A percentile compares a stretch with the other conserved stretches of the same genome.
phyloP scores from a whole-genome alignment of 2,797 vertebrate genomes.

The Platyrinchus mystaceus region DNA sequence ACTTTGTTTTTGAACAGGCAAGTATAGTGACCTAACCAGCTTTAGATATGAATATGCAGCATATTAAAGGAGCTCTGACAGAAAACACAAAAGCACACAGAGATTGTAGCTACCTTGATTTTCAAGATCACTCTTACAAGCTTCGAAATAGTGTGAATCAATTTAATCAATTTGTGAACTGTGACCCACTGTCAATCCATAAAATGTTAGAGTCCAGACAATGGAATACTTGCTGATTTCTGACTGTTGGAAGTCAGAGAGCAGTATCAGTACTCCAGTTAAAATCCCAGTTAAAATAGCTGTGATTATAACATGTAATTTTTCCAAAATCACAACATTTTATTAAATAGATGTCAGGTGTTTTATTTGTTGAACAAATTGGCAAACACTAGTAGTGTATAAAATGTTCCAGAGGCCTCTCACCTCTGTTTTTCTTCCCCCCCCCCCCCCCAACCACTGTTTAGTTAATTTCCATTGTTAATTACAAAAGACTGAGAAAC shows the following conservation, averaged over 20 bases:
- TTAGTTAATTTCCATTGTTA: background rate
- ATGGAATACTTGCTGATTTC: background rate
- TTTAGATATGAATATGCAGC: background rate
- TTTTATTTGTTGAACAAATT: background rate
- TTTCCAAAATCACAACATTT: background rate
- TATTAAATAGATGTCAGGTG: background rate
- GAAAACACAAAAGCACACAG: background rate
- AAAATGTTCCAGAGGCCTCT: background rate
- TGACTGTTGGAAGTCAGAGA: background rate
- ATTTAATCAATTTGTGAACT: background rate
- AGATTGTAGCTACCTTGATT: background rate
- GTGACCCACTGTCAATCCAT: background rate
- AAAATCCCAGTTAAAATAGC: background rate
- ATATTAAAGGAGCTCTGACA: background rate
- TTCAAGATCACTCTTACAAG: background rate
- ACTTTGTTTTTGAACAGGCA: background rate
- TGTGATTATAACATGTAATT: background rate
- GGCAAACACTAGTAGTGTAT: background rate
- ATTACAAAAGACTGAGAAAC: background rate
- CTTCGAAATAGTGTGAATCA: background rate
- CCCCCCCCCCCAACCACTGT: rapidly evolving
- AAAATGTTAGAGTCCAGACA: background rate
- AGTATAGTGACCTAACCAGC: background rate
- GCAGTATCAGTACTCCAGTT: background rate
- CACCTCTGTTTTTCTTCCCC: background rate